Evolutionary conservation across 64 coral and sea anemone species (phyloP), one percentile per base, ranked within the genome.

Genomic region (Hydrozoanthus tunicans): DNA sequence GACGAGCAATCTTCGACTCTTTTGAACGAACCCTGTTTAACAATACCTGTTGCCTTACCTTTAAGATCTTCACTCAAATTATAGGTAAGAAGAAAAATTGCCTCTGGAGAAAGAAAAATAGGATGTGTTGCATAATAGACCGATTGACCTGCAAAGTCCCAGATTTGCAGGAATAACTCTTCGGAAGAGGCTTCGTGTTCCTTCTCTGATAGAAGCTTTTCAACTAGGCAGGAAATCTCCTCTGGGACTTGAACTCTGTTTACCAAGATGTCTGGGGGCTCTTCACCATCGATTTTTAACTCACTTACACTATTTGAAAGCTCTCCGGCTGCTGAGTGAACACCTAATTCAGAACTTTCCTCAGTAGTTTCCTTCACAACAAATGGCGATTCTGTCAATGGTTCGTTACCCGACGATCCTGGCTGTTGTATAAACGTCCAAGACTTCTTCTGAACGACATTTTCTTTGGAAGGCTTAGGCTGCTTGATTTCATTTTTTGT

Each of bases 71-170:
- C 6, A 58, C 57, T 90, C 1, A 90, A 73, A 32, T 79, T 66
- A 14, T 79, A 53, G 17, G 56, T 66, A 7, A 90, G 53, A 20
- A 90, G 75, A 54, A 79, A 90, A 59, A 90, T 90, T 17, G 53
- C 89, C 12, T 17, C 58, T 7, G 58, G 25, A 15, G 89, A 57
- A 13, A 91, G 62, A 56, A 91, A 91, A 15, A 91, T 53, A 27
- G 81, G 64, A 56, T 83, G 81, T 20, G 81, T 83, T 15, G 81
- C 81, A 83, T 83, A 81, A 81, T 62, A 90, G 9, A 90, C 89
- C 4, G 77, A 80, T 62, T 91, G 89, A 9, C 89, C 89, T 17
- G 77, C 88, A 79, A 90, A 90, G 53, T 90, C 88, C 74, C 86
- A 90, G 27, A 90, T 51, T 51, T 17, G 60, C 6, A 62, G 51